Evolutionary conservation across 2,113 vertebrate species (phyloP).

Genomic region (Symphodus melops): DNA sequence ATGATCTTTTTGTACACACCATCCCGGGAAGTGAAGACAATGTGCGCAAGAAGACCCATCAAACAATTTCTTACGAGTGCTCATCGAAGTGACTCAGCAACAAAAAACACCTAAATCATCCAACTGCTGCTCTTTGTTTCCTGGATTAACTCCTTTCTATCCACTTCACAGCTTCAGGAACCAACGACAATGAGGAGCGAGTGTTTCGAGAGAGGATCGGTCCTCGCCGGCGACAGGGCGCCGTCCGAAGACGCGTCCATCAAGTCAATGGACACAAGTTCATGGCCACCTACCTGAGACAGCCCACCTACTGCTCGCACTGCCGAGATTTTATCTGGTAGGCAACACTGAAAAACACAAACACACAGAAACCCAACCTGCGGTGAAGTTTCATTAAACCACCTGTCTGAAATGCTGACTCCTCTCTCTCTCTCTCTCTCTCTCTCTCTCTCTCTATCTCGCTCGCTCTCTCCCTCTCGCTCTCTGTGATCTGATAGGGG

Average conservation of each 20-base stretch:
- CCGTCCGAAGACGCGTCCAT: conserved; percentile 95
- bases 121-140: background rate
- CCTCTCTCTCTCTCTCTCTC: conserved; percentile 20
- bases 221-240: conserved; percentile 94
- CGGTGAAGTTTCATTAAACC: conserved; percentile 14
- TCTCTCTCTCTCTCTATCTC: conserved; percentile 45
- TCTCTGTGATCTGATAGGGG: conserved; percentile 88
- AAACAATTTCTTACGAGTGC: background rate
- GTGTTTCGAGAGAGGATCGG: conserved; percentile 96
- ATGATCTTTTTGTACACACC: conserved; percentile 23
- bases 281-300: conserved; percentile 98
- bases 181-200: conserved; percentile 96
- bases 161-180: conserved; percentile 76
- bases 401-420: conserved; percentile 30
- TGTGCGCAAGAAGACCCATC: background rate
- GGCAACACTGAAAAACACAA: conserved; percentile 27
- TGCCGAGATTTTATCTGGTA: conserved; percentile 99
- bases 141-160: background rate
- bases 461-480: conserved; percentile 50
- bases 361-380: conserved; percentile 3
- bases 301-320: conserved; percentile 98
- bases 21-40: conserved; percentile 3
- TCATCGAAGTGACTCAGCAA: conserved; percentile 5
- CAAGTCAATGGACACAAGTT: conserved; percentile 99
- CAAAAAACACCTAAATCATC: background rate